Evolutionary conservation across 2,797 vertebrate species (phyloP), one percentile per base, ranked within the genome.

Genomic region (Sparidentex hasta): DNA sequence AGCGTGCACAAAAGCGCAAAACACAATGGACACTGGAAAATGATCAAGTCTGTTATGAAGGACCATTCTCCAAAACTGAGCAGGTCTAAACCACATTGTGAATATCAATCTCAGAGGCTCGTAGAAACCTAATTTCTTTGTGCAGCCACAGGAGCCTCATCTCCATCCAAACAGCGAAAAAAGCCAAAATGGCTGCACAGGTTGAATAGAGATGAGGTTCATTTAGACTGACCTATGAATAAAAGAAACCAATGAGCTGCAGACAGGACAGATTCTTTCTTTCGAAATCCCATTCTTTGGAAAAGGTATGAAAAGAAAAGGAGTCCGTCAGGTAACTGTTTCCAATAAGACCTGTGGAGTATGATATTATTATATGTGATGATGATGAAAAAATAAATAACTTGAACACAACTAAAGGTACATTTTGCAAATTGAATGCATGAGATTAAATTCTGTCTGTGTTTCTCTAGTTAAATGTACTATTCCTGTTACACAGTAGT

Each of bases 201-300:
- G 13, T 7, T 65, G 65, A 78, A 76, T 50, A 72, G 25, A 20
- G 66, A 63, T 48, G 21, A 64, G 44, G 48, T 69, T 83, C 46
- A 72, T 33, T 55, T 57, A 17, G 33, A 70, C 21, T 65, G 71
- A 76, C 65, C 47, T 57, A 6, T 12, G 29, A 73, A 50, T 74
- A 43, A 69, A 41, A 65, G 54, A 67, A 65, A 54, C 29, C 25
- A 27, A 23, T 18, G 44, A 65, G 66, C 48, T 64, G 52, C 56
- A 65, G 23, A 46, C 50, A 5, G 52, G 44, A 38, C 25, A 67
- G 25, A 41, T 73, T 61, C 61, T 57, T 33, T 58, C 43, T 50
- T 71, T 69, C n/a, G 51, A 73, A 64, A n/a, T 41, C 20, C 5
- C 12, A 65, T 65, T 78, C 64, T 58, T 12, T 75, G 50, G 56